Conservation (phyloP, 2,113 vertebrate genomes). For the Protobothrops flavoviridis region DNA sequence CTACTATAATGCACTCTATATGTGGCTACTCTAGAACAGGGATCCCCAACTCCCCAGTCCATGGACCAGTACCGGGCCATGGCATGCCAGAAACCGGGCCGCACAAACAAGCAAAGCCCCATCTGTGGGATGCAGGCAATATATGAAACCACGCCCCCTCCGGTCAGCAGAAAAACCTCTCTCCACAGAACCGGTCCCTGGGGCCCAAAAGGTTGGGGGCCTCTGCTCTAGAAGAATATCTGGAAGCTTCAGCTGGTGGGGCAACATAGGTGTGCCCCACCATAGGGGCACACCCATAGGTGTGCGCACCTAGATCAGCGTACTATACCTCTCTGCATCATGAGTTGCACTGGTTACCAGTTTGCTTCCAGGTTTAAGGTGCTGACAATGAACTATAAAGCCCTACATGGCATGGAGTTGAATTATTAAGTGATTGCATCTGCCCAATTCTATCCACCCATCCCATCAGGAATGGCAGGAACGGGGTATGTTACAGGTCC, state of each 20-base stretch:
- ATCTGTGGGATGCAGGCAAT: too few species aligned
- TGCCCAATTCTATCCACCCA: not conserved
- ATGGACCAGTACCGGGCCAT: too few species aligned
- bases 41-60: too few species aligned
- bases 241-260: not conserved
- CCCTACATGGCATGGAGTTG: not conserved
- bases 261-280: not conserved
- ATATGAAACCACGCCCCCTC: too few species aligned
- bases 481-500: not conserved
- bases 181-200: too few species aligned
- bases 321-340: not conserved
- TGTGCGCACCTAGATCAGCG: not conserved
- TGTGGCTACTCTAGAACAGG: too few species aligned
- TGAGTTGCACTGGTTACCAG: not conserved
- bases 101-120: too few species aligned
- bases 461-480: not conserved
- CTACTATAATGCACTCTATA: not conserved
- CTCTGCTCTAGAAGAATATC: too few species aligned
- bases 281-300: too few species aligned
- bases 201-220: too few species aligned
- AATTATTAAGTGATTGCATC: not conserved
- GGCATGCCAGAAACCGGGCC: too few species aligned
- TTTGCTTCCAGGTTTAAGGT: not conserved
- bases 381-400: not conserved
- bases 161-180: too few species aligned